Conservation (phyloP, 2,888 invertebrate genomes). For the Metallyticus violacea region DNA sequence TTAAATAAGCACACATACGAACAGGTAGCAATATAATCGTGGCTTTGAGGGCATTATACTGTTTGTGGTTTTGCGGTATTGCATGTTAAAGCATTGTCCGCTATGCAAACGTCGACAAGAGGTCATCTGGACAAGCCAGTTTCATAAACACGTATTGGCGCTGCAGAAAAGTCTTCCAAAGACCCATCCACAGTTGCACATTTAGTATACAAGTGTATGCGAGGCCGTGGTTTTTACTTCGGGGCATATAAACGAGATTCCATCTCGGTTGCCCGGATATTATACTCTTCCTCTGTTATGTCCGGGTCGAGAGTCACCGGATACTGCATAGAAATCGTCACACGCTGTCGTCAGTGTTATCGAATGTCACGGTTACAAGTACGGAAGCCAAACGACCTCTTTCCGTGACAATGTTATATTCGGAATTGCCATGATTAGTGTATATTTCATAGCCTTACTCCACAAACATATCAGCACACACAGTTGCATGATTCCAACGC, state of each 20-base stretch:
- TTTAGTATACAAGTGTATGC: not conserved
- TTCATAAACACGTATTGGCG: too few relatives aligned
- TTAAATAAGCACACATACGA: too few relatives aligned
- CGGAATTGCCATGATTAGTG: not conserved
- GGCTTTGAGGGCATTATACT: too few relatives aligned
- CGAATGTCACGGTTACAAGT: not conserved
- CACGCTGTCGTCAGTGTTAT: not conserved
- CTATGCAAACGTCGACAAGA: too few relatives aligned
- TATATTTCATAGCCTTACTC: not conserved
- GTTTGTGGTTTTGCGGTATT: too few relatives aligned
- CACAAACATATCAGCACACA: not conserved
- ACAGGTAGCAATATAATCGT: too few relatives aligned
- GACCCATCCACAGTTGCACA: not conserved
- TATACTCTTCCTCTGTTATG: not conserved
- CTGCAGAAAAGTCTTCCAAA: not conserved
- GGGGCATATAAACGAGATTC: not conserved
- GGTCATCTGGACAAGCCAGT: not conserved
- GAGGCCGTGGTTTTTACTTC: not conserved
- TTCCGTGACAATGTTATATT: not conserved
- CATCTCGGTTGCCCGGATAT: not conserved
- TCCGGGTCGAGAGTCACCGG: not conserved
- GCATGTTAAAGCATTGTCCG: too few relatives aligned
- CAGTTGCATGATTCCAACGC: not conserved
- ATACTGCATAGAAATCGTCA: not conserved
- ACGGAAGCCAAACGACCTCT: not conserved